A percentile compares a stretch with the other conserved stretches of the same genome.
These are phyloP conservation scores for Alfaro cultratus DNA, from an alignment of 2,797 vertebrate species.

Conservation along the genomic window DNA sequence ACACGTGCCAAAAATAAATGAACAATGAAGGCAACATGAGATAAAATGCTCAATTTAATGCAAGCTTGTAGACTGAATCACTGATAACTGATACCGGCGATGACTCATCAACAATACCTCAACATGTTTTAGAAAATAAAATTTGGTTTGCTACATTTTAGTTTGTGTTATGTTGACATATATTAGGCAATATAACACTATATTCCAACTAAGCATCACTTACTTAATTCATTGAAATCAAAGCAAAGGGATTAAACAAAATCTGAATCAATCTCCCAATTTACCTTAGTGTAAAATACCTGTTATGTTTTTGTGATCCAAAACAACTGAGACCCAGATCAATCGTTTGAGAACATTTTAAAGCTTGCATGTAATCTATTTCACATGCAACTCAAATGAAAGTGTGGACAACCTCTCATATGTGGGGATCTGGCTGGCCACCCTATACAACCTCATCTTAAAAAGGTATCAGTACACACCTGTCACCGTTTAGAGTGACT, in stretches of 20 bases:
- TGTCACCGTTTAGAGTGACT: background rate
- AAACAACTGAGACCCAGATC: background rate
- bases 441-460: background rate
- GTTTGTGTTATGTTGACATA: constrained; percentile 46
- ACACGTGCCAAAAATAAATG: constrained; percentile 33
- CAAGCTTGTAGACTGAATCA: constrained; percentile 38
- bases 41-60: constrained; percentile 45
- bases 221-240: constrained; percentile 40
- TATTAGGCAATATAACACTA: constrained; percentile 38
- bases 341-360: background rate
- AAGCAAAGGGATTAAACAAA: constrained; percentile 41
- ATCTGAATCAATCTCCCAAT: constrained; percentile 39
- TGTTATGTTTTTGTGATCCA: background rate
- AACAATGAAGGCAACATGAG: constrained; percentile 54
- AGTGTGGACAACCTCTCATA: background rate
- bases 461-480: background rate
- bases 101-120: constrained; percentile 45
- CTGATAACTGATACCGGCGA: constrained; percentile 39
- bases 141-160: constrained; percentile 59
- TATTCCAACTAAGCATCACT: constrained; percentile 34
- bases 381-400: background rate
- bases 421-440: background rate
- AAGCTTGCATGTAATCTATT: background rate
- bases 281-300: background rate
- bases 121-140: constrained; percentile 36